A percentile compares a stretch with the other conserved stretches of the same genome.
Evolutionary conservation across 2,888 invertebrate genomes (phyloP).

Genomic region (Cosmorhoe ocellata): DNA sequence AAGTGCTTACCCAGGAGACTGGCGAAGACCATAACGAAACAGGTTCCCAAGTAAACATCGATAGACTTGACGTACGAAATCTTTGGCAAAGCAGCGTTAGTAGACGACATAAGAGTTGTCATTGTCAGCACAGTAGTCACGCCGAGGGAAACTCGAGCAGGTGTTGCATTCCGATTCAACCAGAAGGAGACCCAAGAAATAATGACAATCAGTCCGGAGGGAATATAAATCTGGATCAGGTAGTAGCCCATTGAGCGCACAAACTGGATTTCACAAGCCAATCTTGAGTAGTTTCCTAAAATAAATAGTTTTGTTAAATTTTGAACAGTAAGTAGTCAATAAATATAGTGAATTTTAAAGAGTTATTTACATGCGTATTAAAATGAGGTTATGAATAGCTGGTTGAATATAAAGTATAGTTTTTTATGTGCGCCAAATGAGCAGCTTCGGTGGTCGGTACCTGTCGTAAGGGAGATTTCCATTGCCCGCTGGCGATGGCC

Average conservation of each 20-base stretch:
- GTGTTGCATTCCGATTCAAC: slow-evolving; percentile 97
- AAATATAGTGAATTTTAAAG: no score
- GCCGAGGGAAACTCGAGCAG: slow-evolving; percentile 95
- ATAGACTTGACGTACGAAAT: slow-evolving; percentile 99
- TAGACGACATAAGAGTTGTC: slow-evolving; percentile 98
- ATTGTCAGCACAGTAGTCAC: slow-evolving; percentile 98
- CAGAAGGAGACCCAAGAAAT: slow-evolving; percentile 99
- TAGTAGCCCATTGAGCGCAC: slow-evolving; percentile 99
- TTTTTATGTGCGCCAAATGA: slow-evolving; percentile 7
- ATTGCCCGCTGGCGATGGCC: slow-evolving; percentile 96
- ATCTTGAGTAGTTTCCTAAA: slow-evolving; percentile 96
- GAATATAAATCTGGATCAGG: slow-evolving; percentile 98
- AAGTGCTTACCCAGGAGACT: slow-evolving; percentile 90
- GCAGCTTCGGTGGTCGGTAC: slow-evolving; percentile 80
- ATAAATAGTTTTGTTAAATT: slow-evolving; percentile 4
- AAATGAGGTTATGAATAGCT: slow-evolving; percentile 7
- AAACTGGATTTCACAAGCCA: slow-evolving; percentile 98
- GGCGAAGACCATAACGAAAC: slow-evolving; percentile 99
- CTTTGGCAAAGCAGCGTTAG: slow-evolving; percentile 97
- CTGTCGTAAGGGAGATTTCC: slow-evolving; percentile 97
- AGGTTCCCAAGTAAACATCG: slow-evolving; percentile 98
- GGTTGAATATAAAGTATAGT: slow-evolving; percentile 1
- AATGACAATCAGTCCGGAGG: slow-evolving; percentile 97
- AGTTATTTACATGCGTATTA: slow-evolving; percentile 8
- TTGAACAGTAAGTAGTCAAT: no score